Conservation (phyloP, 2,888 invertebrate species). For the Rhogogaster chlorosoma region DNA sequence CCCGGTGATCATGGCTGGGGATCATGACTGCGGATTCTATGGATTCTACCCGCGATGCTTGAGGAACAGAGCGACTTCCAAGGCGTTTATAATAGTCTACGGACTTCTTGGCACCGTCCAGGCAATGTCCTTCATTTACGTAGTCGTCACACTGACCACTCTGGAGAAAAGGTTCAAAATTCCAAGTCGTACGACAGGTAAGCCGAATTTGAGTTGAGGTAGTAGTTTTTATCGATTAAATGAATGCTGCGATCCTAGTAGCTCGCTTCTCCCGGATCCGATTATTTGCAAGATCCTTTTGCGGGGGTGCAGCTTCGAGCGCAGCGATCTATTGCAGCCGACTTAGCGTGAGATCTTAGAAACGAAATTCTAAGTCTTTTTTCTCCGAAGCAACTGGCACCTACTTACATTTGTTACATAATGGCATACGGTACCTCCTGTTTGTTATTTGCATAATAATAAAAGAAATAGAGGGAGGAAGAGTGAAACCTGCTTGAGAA, state of each 20-base stretch:
- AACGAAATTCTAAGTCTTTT: neutral
- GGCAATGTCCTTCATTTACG: slow-evolving; percentile 84
- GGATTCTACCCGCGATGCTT: slow-evolving; percentile 82
- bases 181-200: slow-evolving; percentile 84
- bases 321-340: neutral
- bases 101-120: slow-evolving; percentile 84
- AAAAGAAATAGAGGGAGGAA: neutral
- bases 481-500: neutral
- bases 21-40: slow-evolving; percentile 79
- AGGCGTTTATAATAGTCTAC: slow-evolving; percentile 82
- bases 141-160: slow-evolving; percentile 83
- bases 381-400: neutral
- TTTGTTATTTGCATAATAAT: neutral
- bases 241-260: neutral
- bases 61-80: slow-evolving; percentile 81
- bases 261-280: too few species aligned
- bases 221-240: neutral
- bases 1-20: slow-evolving; percentile 39
- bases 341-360: neutral
- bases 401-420: neutral
- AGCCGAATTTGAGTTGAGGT: slow-evolving; percentile 55
- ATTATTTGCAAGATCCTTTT: neutral
- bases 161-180: slow-evolving; percentile 85
- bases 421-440: neutral
- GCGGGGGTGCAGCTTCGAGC: neutral